These are phyloP conservation scores for Ennomos erosarius DNA, from an alignment of 2,888 invertebrate genomes.

Conservation along the genomic window DNA sequence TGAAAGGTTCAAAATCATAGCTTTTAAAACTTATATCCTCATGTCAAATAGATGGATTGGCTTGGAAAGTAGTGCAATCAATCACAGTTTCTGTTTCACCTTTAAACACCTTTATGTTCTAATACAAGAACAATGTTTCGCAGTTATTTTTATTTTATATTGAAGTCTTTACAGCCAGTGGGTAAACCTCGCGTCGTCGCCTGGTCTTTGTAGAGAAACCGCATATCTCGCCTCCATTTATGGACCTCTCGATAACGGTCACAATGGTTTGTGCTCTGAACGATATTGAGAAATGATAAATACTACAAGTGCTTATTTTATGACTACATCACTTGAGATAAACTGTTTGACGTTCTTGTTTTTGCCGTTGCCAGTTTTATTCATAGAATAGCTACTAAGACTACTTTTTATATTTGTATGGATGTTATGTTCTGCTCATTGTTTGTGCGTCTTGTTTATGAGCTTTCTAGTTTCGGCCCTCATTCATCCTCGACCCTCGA, in stretches of 20 bases:
- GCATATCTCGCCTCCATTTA: constrained; percentile 51
- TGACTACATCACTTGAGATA: constrained; percentile 15
- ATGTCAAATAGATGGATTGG: constrained; percentile 1
- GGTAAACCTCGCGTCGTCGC: constrained; percentile 42
- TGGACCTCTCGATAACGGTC: constrained; percentile 48
- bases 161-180: constrained; percentile 39
- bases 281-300: constrained; percentile 36
- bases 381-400: background rate
- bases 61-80: constrained; percentile 8
- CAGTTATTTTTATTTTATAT: constrained; percentile 43
- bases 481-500: too few relatives aligned
- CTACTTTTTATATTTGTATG: constrained; percentile 4
- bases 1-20: too few relatives aligned
- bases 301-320: too few relatives aligned
- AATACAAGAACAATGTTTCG: constrained; percentile 6
- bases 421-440: constrained; percentile 4
- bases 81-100: constrained; percentile 2
- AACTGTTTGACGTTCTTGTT: constrained; percentile 21
- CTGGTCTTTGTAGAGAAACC: constrained; percentile 57
- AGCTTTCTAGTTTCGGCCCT: too few relatives aligned
- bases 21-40: too few relatives aligned
- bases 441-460: background rate
- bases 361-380: constrained; percentile 27
- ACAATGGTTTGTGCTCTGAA: constrained; percentile 39
- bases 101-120: constrained; percentile 4